Evolutionary conservation across 2,113 vertebrate species (phyloP).

Genomic region (Pangasianodon gigas): DNA sequence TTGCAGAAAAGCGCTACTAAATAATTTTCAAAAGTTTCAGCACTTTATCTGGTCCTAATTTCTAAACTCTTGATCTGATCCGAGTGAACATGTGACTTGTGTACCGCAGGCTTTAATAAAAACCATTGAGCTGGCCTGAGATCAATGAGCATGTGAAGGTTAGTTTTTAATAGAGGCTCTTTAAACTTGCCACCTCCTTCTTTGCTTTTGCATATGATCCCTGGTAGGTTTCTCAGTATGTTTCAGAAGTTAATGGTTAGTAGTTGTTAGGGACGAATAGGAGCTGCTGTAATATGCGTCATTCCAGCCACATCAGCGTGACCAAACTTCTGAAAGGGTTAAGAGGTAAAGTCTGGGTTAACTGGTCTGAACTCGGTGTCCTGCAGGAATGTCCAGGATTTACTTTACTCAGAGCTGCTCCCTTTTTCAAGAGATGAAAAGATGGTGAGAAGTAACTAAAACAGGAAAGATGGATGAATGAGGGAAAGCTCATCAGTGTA

Average conservation of each 20-base stretch:
- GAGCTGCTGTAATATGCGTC: neutral
- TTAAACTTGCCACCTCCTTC: neutral
- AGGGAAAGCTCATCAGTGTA: neutral
- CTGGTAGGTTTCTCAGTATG: neutral
- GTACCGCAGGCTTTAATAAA: neutral
- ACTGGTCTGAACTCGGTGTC: conserved; percentile 8
- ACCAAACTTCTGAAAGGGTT: neutral
- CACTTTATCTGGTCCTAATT: neutral
- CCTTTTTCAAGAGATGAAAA: neutral
- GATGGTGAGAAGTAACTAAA: neutral
- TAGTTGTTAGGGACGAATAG: neutral
- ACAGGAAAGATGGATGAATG: neutral
- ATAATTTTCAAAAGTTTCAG: neutral
- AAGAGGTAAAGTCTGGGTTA: neutral
- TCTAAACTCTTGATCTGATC: neutral
- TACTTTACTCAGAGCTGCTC: neutral
- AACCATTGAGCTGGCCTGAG: neutral
- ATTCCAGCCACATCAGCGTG: neutral
- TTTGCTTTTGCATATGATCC: neutral
- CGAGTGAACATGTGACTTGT: neutral
- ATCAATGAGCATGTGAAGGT: neutral
- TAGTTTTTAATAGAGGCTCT: neutral
- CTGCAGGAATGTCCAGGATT: neutral
- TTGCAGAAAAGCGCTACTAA: neutral
- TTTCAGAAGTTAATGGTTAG: neutral